A percentile compares a stretch with the other conserved stretches of the same genome.
These are phyloP conservation scores for Phalacrocorax aristotelis DNA, from an alignment of 2,113 vertebrate species.

Conservation along the genomic window DNA sequence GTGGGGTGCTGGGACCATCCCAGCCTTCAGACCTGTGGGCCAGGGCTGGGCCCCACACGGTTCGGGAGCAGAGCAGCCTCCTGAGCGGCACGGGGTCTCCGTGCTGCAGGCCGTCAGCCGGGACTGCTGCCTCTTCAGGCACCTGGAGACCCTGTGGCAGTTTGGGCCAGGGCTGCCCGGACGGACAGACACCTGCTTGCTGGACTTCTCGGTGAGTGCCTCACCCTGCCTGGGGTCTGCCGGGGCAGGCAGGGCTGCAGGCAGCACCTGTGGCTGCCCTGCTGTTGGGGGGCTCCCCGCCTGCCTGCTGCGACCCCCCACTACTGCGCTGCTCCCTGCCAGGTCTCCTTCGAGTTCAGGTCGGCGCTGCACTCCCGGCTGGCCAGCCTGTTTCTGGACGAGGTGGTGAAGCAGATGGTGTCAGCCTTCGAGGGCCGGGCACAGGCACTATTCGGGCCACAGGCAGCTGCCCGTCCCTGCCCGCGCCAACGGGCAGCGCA, in stretches of 20 bases:
- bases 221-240: too few species aligned
- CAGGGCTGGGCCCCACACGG: too few species aligned
- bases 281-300: too few species aligned
- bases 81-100: neutral
- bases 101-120: conserved; percentile 74
- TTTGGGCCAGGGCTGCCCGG: conserved; percentile 67
- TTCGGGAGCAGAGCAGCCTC: neutral
- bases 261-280: neutral
- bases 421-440: conserved; percentile 73
- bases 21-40: neutral
- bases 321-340: neutral
- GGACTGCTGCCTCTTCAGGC: conserved; percentile 76
- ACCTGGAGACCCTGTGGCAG: conserved; percentile 80
- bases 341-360: conserved; percentile 81
- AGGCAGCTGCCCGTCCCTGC: neutral
- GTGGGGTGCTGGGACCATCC: neutral
- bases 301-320: neutral
- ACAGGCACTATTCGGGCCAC: conserved; percentile 42
- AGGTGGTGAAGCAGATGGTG: conserved; percentile 81
- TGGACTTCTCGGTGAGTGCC: conserved; percentile 76
- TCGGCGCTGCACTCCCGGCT: conserved; percentile 76
- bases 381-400: conserved; percentile 72
- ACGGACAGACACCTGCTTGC: conserved; percentile 60
- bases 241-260: too few species aligned
- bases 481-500: too few species aligned